Evolutionary conservation across 1,140 invertebrate species (phyloP).

Genomic region (Brachionus angularis): DNA sequence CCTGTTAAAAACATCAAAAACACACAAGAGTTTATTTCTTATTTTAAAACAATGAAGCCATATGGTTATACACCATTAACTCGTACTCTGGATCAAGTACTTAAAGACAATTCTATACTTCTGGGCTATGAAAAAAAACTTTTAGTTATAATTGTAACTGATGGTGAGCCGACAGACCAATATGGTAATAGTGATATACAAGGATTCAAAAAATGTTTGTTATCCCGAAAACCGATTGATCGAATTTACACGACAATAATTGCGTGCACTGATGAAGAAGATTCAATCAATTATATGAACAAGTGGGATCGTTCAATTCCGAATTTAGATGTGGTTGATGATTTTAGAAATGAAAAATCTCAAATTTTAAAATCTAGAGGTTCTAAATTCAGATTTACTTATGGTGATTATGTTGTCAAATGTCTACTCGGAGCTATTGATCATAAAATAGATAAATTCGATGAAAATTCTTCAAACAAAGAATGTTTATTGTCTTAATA

Average conservation of each 20-base stretch:
- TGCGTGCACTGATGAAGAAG: constrained; percentile 28
- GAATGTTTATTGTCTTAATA: constrained; percentile 3
- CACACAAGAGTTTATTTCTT: constrained; percentile 1
- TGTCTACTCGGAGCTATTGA: constrained; percentile 20
- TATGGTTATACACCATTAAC: constrained; percentile 31
- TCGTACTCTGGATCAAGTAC: not conserved
- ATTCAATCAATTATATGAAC: constrained; percentile 37
- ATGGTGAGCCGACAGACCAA: constrained; percentile 27
- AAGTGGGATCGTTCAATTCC: constrained; percentile 14
- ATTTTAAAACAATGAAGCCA: not conserved
- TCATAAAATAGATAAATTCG: constrained; percentile 1
- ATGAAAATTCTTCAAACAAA: constrained; percentile 26
- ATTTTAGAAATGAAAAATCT: constrained; percentile 38
- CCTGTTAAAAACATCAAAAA: constrained; percentile 17
- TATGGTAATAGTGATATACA: constrained; percentile 24
- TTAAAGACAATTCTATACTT: not conserved
- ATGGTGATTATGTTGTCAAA: constrained; percentile 43
- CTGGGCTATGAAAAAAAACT: constrained; percentile 29
- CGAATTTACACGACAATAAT: constrained; percentile 12
- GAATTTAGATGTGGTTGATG: constrained; percentile 37
- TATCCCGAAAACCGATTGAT: constrained; percentile 5
- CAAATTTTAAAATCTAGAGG: constrained; percentile 28
- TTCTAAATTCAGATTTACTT: constrained; percentile 6
- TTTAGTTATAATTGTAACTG: constrained; percentile 16
- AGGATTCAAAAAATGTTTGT: constrained; percentile 2